A percentile compares a stretch with the other conserved stretches of the same genome.
Evolutionary conservation across 1,140 invertebrate species (phyloP).

Genomic region (Macrobrachium rosenbergii): DNA sequence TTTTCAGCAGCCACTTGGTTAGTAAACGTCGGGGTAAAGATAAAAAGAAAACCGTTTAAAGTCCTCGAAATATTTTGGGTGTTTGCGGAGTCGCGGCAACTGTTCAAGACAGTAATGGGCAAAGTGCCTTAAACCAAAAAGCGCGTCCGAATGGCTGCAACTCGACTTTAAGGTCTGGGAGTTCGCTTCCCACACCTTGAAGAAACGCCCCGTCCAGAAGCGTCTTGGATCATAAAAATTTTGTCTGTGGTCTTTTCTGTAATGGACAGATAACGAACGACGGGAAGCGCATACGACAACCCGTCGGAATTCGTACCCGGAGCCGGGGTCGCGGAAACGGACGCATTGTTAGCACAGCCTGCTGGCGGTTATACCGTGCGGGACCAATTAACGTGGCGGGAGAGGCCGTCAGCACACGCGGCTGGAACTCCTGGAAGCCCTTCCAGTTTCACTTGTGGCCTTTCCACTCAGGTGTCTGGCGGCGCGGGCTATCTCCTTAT

Average conservation of each 20-base stretch:
- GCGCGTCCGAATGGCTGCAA: constrained; percentile 9
- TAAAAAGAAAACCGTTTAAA: constrained; percentile 28
- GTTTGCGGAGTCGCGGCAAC: constrained; percentile 49
- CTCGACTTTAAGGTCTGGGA: too few species aligned
- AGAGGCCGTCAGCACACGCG: constrained; percentile 42
- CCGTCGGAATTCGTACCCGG: constrained; percentile 7
- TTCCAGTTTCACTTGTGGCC: constrained; percentile 51
- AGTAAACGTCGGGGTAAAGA: not conserved
- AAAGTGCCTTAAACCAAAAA: constrained; percentile 47
- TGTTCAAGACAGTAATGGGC: constrained; percentile 35
- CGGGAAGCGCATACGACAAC: not conserved
- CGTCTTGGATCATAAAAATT: too few species aligned
- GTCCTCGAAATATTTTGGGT: constrained; percentile 17
- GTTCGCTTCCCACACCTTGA: not conserved
- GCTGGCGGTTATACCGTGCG: constrained; percentile 58
- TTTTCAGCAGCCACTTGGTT: not conserved
- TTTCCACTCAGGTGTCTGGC: constrained; percentile 32
- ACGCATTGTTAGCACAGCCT: constrained; percentile 58
- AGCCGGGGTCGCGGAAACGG: constrained; percentile 42
- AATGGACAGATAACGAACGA: not conserved
- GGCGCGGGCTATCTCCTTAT: constrained; percentile 23
- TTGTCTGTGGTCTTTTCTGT: not conserved
- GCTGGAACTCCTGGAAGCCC: constrained; percentile 15
- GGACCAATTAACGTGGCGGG: constrained; percentile 62
- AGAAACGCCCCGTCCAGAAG: not conserved